phyloP scores from a whole-genome alignment of 1,140 invertebrate genomes.

The Saxidomus purpurata region DNA sequence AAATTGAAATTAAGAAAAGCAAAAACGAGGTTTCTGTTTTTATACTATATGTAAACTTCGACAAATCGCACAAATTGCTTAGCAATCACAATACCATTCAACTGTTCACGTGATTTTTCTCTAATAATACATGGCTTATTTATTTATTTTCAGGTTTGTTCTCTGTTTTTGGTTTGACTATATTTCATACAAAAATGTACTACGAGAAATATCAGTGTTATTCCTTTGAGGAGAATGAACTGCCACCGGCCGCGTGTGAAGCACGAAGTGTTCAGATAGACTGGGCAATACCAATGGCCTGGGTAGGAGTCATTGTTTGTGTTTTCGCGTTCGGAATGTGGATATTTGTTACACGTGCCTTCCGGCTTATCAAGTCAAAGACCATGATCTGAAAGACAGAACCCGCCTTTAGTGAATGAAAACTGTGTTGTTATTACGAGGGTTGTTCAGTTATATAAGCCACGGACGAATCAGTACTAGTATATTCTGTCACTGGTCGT shows the following conservation, averaged over 20 bases:
- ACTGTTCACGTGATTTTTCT: no score
- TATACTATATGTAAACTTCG: no score
- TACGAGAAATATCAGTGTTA: constrained; percentile 78
- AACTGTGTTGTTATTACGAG: no score
- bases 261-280: constrained; percentile 65
- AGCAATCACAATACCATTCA: no score
- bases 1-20: no score
- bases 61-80: no score
- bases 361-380: constrained; percentile 76
- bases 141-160: constrained; percentile 75
- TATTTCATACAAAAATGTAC: constrained; percentile 79
- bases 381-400: constrained; percentile 71
- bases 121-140: no score
- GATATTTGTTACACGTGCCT: constrained; percentile 73
- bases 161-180: constrained; percentile 76
- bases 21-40: no score
- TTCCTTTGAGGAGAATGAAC: constrained; percentile 57
- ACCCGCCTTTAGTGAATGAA: no score
- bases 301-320: constrained; percentile 74
- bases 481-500: no score
- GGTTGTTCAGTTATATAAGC: no score
- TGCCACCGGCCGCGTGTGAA: constrained; percentile 70
- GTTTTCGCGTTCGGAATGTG: constrained; percentile 72
- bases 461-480: no score
- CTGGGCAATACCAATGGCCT: constrained; percentile 74